phyloP scores from a whole-genome alignment of 2,797 vertebrate genomes.

The Malacoctenus gilli region DNA sequence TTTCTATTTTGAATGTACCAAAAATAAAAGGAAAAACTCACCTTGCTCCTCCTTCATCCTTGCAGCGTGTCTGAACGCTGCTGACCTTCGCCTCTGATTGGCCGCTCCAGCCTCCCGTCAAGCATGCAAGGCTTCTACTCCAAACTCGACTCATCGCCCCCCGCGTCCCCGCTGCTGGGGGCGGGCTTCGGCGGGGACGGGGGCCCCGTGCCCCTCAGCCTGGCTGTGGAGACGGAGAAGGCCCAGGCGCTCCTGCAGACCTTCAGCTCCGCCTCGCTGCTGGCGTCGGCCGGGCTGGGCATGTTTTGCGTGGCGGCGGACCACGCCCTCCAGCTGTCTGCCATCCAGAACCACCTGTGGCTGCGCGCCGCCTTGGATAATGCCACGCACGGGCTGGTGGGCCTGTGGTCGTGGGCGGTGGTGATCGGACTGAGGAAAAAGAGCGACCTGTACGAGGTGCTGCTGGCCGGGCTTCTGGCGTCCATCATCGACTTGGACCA shows the following conservation, averaged over 20 bases:
- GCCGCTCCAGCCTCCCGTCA: constrained; percentile 51
- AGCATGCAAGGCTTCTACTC: constrained; percentile 81
- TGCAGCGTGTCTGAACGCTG: constrained; percentile 48
- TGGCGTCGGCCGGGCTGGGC: constrained; percentile 89
- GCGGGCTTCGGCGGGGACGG: constrained; percentile 52
- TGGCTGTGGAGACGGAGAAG: constrained; percentile 91
- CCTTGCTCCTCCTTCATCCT: background rate
- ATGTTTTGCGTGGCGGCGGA: constrained; percentile 90
- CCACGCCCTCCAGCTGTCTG: constrained; percentile 82
- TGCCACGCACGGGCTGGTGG: constrained; percentile 87
- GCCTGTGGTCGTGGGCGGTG: constrained; percentile 95
- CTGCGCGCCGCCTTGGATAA: constrained; percentile 90
- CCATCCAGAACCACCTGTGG: constrained; percentile 90
- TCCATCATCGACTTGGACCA: constrained; percentile 95
- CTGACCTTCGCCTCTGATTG: constrained; percentile 55
- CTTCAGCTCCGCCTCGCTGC: constrained; percentile 88
- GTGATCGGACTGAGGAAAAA: constrained; percentile 91
- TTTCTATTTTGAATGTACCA: too few relatives aligned
- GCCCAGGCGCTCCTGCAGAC: constrained; percentile 90
- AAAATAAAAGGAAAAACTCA: too few relatives aligned
- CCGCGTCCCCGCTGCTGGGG: constrained; percentile 60
- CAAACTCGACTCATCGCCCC: constrained; percentile 76
- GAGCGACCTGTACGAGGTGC: constrained; percentile 90
- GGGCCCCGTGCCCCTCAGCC: constrained; percentile 74
- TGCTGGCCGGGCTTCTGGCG: constrained; percentile 91